Evolutionary conservation across 2,113 vertebrate genomes (phyloP).

Genomic region (Syngnathus typhle): DNA sequence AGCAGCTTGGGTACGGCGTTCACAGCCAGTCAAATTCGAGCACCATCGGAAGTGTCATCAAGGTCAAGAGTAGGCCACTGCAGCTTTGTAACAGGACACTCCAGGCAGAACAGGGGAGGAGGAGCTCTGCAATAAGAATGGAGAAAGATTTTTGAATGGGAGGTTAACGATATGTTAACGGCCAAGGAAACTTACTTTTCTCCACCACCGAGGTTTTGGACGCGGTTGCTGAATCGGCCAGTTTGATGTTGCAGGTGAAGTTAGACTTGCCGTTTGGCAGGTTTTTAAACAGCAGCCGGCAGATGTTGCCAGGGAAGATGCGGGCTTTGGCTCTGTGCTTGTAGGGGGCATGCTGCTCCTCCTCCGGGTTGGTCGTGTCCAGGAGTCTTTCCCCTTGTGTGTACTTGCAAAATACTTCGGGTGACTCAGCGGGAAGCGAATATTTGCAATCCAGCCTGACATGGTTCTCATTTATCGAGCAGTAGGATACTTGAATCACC

Average conservation of each 20-base stretch:
- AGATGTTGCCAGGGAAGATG: constrained; percentile 44
- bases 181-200: constrained; percentile 57
- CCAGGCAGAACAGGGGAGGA: constrained; percentile 58
- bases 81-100: constrained; percentile 62
- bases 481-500: constrained; percentile 52
- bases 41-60: constrained; percentile 56
- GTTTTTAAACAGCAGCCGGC: constrained; percentile 55
- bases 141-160: constrained; percentile 1
- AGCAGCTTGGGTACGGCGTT: constrained; percentile 30
- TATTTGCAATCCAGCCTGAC: constrained; percentile 66
- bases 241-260: constrained; percentile 63
- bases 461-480: constrained; percentile 53
- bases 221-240: neutral
- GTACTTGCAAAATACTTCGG: constrained; percentile 54
- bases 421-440: constrained; percentile 27
- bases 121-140: constrained; percentile 47
- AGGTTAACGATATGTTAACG: constrained; percentile 6
- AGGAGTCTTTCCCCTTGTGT: constrained; percentile 50
- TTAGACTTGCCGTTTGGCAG: constrained; percentile 48
- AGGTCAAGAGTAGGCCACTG: constrained; percentile 56
- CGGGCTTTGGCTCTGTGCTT: constrained; percentile 49
- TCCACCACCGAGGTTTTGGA: constrained; percentile 46
- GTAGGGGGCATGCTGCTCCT: constrained; percentile 48
- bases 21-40: constrained; percentile 54
- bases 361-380: constrained; percentile 46